phyloP scores from a whole-genome alignment of 2,888 invertebrate genomes.

The Alentia gelatinosa region DNA sequence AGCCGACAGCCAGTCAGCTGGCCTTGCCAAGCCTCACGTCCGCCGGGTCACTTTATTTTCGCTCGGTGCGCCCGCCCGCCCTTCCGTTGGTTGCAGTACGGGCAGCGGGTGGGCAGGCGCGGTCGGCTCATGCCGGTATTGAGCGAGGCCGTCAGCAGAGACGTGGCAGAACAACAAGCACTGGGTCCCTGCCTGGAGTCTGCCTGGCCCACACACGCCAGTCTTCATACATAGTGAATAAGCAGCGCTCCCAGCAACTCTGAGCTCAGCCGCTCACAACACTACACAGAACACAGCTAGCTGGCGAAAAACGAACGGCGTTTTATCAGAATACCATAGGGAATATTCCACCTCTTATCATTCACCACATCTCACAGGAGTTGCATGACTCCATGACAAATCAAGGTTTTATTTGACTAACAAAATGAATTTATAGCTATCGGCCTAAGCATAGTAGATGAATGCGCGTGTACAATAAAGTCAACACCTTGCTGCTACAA shows the following conservation, averaged over 20 bases:
- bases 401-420: background rate
- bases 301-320: background rate
- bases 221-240: slow-evolving; percentile 6
- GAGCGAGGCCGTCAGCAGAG: background rate
- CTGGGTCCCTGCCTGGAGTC: background rate
- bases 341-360: background rate
- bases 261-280: background rate
- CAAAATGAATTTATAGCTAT: too few species aligned
- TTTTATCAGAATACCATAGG: background rate
- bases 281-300: background rate
- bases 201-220: background rate
- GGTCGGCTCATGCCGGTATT: background rate
- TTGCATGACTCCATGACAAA: background rate
- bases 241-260: background rate
- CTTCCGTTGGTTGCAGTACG: background rate
- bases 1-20: background rate
- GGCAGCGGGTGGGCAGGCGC: background rate
- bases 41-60: background rate
- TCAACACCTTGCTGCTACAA: too few species aligned
- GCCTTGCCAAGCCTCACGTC: slow-evolving; percentile 1
- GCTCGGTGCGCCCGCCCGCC: slow-evolving; percentile 16
- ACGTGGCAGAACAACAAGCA: background rate
- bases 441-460: too few species aligned
- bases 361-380: background rate
- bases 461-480: too few species aligned